Base-by-base conservation (phyloP, 2,113 vertebrate species). In the Spermophilus dauricus region DNA sequence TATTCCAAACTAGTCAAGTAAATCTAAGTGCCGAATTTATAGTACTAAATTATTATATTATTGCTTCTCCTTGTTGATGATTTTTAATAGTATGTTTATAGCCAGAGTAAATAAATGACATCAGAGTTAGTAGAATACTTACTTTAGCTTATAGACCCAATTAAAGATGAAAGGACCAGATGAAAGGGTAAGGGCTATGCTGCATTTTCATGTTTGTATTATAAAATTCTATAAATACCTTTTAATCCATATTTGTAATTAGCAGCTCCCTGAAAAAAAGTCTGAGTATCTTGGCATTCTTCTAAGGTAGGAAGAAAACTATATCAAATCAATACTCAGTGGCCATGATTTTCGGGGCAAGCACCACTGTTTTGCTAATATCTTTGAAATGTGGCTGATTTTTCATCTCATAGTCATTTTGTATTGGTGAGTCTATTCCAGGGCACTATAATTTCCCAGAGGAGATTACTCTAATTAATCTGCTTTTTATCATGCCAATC, bases 361-460 rank as follows among this genome's bases (percentile, higher is more conserved):
- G 24, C 73, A 86, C 30, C 65, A 65, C 70, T 84, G 37, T 28
- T 56, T 28, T 9, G 26, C 53, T 28, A 83, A 4, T 69, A 13
- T 94, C 73, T 92, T 76, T 85, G 61, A 91, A 69, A 81, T 94
- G 45, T 94, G 56, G 51, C 39, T 73, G 72, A 86, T 51, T 73
- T 20, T 84, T 89, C 53, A 22, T 85, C 17, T 92, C 45, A 86
- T 63, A 45, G 37, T 76, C 39, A 81, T 28, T 84, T 88, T 72
- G 22, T 76, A 67, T 86, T 92, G 75, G 39, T 61, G 70, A 26
- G 58, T 63, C 67, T 76, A 32, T 70, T 73, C n/a, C 42, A 76
- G 58, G 39, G 4, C 39, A 82, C 39, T 82, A 28, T 58, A 7
- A 20, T 58, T 51, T 51, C 51, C 37, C 73, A 81, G 51, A 92